These are phyloP conservation scores for Myopa testacea DNA, from an alignment of 2,888 invertebrate species.

Conservation along the genomic window DNA sequence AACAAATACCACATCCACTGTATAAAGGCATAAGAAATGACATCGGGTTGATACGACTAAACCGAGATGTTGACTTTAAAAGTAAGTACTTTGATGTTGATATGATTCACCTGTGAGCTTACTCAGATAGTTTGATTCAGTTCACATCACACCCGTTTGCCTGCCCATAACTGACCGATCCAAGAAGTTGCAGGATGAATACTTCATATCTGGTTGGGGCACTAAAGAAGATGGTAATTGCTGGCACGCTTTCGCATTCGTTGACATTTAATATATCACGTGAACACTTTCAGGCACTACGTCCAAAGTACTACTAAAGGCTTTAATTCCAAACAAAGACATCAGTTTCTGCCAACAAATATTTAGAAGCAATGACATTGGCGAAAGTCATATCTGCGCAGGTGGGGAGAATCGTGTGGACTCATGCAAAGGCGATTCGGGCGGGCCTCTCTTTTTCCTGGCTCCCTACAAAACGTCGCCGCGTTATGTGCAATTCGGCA, in stretches of 20 bases:
- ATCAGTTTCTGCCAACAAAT: constrained; percentile 53
- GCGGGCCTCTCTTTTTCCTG: constrained; percentile 57
- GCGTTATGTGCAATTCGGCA: constrained; percentile 68
- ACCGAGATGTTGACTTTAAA: constrained; percentile 54
- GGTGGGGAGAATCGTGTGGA: constrained; percentile 58
- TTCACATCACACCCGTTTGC: constrained; percentile 60
- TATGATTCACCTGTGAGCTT: not conserved
- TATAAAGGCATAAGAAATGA: constrained; percentile 70
- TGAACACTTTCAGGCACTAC: constrained; percentile 30
- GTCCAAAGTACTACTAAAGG: constrained; percentile 55
- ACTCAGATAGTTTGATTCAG: constrained; percentile 35
- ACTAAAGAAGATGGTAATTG: constrained; percentile 51
- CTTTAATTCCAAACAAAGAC: constrained; percentile 48
- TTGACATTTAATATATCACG: not conserved
- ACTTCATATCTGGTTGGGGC: constrained; percentile 62
- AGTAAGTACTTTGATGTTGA: constrained; percentile 41
- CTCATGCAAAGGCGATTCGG: constrained; percentile 60
- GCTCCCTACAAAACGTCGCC: constrained; percentile 48
- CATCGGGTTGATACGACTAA: constrained; percentile 72
- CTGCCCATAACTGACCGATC: constrained; percentile 56
- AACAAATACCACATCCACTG: constrained; percentile 70
- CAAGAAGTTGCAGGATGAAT: constrained; percentile 40
- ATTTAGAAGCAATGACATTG: constrained; percentile 51
- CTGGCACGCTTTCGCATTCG: not conserved
- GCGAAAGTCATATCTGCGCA: constrained; percentile 60